A percentile compares a stretch with the other conserved stretches of the same genome.
Conservation (phyloP, 2,113 vertebrate genomes). For the Trichechus manatus region DNA sequence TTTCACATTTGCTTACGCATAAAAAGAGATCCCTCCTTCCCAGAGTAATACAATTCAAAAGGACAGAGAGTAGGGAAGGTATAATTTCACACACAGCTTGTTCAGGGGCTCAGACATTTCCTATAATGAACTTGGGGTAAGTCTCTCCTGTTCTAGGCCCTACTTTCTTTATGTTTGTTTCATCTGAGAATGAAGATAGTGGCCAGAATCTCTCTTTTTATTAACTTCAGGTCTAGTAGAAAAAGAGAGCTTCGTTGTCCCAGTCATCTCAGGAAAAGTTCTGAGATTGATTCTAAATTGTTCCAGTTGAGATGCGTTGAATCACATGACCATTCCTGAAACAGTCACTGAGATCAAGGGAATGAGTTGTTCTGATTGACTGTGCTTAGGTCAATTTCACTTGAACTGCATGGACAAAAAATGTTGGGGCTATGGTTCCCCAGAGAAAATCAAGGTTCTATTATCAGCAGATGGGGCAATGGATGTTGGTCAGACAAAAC, state of each 20-base stretch:
- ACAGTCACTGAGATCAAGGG: background rate
- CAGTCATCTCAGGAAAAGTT: background rate
- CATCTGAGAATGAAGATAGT: background rate
- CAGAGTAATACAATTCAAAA: background rate
- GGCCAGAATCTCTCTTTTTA: background rate
- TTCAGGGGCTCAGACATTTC: background rate
- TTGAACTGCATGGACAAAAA: background rate
- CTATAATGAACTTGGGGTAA: background rate
- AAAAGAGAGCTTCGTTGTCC: background rate
- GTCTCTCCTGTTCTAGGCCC: background rate
- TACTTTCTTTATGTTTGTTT: background rate
- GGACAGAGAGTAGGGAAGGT: background rate
- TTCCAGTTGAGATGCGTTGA: background rate
- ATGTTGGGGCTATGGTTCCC: background rate
- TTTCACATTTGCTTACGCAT: background rate
- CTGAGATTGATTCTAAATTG: background rate
- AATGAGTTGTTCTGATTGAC: background rate
- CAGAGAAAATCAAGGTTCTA: background rate
- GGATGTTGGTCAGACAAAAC: background rate
- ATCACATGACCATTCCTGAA: background rate
- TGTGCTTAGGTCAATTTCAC: conserved; percentile 3
- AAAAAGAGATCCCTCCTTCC: background rate
- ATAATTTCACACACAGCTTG: background rate
- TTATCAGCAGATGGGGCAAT: background rate
- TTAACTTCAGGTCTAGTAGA: background rate